Conservation (phyloP, 2,888 invertebrate species). For the Trichopoda pennipes region DNA sequence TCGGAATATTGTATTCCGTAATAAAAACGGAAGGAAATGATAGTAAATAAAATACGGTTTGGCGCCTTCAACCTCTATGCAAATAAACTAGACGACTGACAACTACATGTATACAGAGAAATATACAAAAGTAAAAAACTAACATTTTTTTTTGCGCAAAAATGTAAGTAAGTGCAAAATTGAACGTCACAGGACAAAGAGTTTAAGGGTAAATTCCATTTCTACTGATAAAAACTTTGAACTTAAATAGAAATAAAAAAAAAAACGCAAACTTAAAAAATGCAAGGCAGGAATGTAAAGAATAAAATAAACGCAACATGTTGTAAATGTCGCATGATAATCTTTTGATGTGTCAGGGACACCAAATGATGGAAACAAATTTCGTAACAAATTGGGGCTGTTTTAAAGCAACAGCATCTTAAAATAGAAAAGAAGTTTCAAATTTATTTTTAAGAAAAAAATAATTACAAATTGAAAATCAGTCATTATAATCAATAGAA, state of each 20-base stretch:
- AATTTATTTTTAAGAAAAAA: neutral
- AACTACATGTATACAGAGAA: conserved; percentile 15
- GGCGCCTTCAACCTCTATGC: conserved; percentile 65
- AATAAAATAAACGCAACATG: conserved; percentile 75
- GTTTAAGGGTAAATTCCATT: conserved; percentile 47
- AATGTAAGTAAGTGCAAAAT: conserved; percentile 34
- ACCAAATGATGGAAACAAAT: too few species aligned
- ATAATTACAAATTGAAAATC: too few species aligned
- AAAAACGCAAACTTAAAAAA: conserved; percentile 53
- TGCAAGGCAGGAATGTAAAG: conserved; percentile 64
- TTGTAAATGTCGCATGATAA: conserved; percentile 63
- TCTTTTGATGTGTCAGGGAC: conserved; percentile 36
- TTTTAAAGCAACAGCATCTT: neutral
- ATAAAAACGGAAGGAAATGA: conserved; percentile 68
- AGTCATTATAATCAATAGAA: too few species aligned
- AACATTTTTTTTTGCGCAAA: neutral
- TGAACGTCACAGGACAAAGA: conserved; percentile 42
- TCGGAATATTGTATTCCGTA: conserved; percentile 49
- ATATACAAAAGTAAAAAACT: conserved; percentile 27
- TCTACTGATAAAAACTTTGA: conserved; percentile 53
- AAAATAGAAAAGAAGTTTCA: neutral
- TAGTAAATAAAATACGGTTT: conserved; percentile 68
- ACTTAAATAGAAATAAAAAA: conserved; percentile 19
- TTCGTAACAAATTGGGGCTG: conserved; percentile 15
- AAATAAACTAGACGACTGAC: conserved; percentile 60